Percentiles rank a stretch among this genome's conserved stretches.
Conservation (phyloP, 2,113 vertebrate species). For the Grantiella picta region DNA sequence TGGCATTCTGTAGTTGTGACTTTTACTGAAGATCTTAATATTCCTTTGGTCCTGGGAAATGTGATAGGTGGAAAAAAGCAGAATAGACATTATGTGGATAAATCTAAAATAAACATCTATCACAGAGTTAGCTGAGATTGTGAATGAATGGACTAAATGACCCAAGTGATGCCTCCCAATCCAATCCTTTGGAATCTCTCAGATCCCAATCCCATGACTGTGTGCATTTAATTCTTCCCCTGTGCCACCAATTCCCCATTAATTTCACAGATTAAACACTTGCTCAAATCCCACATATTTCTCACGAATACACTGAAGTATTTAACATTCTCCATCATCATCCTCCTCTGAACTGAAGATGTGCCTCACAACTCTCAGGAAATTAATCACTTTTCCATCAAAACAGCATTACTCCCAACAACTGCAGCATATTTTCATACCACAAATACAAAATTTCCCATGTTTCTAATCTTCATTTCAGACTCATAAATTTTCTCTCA, state of each 20-base stretch:
- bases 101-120: background rate
- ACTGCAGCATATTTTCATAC: background rate
- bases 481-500: conserved; percentile 13
- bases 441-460: background rate
- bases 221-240: background rate
- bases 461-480: conserved; percentile 2
- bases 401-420: background rate
- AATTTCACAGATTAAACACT: conserved; percentile 9
- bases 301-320: background rate
- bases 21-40: background rate
- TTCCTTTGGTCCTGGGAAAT: background rate
- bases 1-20: background rate
- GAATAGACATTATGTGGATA: background rate
- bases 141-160: background rate
- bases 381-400: conserved; percentile 24
- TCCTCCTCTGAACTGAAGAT: background rate
- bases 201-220: background rate
- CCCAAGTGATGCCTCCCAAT: background rate
- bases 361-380: background rate
- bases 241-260: background rate
- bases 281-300: conserved; percentile 18
- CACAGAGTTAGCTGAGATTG: background rate
- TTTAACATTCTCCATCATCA: background rate
- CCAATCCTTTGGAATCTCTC: background rate
- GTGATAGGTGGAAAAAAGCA: background rate